These are phyloP conservation scores for Phylloscopus trochilus DNA, from an alignment of 2,113 vertebrate genomes.

Conservation along the genomic window DNA sequence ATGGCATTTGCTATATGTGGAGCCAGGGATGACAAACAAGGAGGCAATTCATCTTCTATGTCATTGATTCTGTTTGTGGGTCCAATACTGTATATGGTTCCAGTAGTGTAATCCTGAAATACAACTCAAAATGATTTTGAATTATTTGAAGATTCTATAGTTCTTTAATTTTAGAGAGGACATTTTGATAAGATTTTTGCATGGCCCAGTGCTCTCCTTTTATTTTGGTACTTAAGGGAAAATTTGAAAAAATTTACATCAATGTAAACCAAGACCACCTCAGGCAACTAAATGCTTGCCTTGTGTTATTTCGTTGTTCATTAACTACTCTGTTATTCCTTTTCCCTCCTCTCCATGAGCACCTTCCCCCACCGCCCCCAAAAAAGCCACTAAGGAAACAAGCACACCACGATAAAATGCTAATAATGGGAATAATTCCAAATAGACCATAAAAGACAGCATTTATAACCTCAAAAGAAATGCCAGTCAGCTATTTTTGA, in stretches of 20 bases:
- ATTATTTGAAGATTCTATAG: background rate
- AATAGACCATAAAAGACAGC: slow-evolving; percentile 39
- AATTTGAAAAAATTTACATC: background rate
- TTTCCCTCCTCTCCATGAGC: background rate
- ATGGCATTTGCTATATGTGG: background rate
- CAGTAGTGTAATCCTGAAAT: background rate
- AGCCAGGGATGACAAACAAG: background rate
- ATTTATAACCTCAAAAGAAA: slow-evolving; percentile 46
- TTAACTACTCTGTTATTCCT: background rate
- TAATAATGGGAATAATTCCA: slow-evolving; percentile 52
- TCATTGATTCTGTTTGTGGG: background rate
- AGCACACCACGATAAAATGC: slow-evolving; percentile 27
- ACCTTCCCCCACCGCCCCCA: rapidly evolving
- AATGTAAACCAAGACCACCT: background rate
- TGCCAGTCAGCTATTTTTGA: slow-evolving; percentile 66
- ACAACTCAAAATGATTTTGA: background rate
- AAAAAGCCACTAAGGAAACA: slow-evolving; percentile 15
- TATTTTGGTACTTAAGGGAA: background rate
- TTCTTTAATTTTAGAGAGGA: background rate
- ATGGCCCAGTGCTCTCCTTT: background rate
- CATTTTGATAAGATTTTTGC: background rate
- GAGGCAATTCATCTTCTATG: background rate
- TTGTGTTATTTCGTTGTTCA: slow-evolving; percentile 10
- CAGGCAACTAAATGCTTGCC: background rate
- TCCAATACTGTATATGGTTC: background rate